Evolutionary conservation across 2,113 vertebrate genomes (phyloP).

Genomic region (Lepus europaeus): DNA sequence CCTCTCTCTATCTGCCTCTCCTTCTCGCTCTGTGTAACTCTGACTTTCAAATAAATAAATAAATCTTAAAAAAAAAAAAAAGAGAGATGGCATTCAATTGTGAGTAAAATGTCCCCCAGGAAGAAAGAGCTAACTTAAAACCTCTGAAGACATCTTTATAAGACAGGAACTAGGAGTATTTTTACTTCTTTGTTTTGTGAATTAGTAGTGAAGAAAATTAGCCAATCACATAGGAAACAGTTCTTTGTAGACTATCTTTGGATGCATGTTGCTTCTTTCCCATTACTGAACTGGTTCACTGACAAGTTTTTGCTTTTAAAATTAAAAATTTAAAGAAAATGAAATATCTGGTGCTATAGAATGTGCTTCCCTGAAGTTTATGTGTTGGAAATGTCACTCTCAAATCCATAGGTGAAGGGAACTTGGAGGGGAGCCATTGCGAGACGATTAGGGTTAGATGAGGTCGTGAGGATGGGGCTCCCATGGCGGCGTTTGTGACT

Average conservation of each 20-base stretch:
- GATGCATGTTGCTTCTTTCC: neutral
- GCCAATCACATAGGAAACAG: slow-evolving; percentile 36
- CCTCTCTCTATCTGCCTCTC: too few species aligned
- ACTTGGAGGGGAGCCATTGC: too few species aligned
- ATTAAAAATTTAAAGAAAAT: neutral
- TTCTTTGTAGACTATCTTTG: neutral
- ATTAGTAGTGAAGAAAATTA: slow-evolving; percentile 59
- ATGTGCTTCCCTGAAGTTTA: too few species aligned
- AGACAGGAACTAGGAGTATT: neutral
- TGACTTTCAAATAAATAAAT: too few species aligned
- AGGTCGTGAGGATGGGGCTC: too few species aligned
- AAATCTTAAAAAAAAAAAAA: too few species aligned
- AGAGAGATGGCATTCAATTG: neutral
- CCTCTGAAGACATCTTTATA: neutral
- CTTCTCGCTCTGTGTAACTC: too few species aligned
- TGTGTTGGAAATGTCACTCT: too few species aligned
- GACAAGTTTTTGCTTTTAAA: neutral
- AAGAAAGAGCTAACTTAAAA: neutral
- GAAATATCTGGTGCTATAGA: neutral
- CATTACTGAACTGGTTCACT: neutral
- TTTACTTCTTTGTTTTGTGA: slow-evolving; percentile 59
- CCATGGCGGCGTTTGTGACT: too few species aligned
- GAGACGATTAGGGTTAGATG: too few species aligned
- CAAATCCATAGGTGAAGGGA: too few species aligned
- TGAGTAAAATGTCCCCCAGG: neutral